Conservation (phyloP, 37 sponge, comb jelly and placozoan genomes). For the Beroe forskalii region DNA sequence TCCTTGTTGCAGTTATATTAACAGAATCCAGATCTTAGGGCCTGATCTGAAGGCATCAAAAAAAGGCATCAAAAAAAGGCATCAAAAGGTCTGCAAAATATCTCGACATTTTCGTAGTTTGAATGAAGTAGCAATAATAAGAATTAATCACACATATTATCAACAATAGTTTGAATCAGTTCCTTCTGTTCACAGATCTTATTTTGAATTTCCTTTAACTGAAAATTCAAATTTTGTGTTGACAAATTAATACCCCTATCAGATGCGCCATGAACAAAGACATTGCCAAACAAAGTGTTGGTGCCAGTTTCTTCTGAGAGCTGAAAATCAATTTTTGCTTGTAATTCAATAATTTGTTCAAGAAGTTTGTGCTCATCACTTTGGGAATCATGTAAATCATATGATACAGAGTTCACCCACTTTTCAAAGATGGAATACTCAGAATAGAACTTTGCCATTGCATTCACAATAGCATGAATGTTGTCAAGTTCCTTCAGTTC, state of each 20-base stretch:
- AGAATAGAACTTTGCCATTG: constrained; percentile 4
- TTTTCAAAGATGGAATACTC: background rate
- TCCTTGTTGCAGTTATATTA: no score
- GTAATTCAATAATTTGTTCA: background rate
- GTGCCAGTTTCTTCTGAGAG: background rate
- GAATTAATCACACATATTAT: no score
- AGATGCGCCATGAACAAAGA: background rate
- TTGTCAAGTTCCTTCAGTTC: background rate
- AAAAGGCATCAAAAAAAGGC: no score
- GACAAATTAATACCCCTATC: background rate
- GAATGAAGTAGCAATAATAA: no score
- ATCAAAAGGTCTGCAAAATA: no score
- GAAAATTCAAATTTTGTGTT: background rate
- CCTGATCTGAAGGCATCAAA: no score
- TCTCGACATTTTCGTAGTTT: no score
- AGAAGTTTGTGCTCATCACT: background rate
- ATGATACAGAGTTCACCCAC: constrained; percentile 27
- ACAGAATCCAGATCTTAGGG: no score
- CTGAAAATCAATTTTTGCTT: background rate
- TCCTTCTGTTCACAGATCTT: background rate
- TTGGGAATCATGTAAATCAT: background rate
- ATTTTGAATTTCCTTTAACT: background rate
- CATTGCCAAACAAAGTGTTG: background rate
- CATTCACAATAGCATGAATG: background rate
- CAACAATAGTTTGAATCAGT: background rate